Conservation (phyloP, 2,888 invertebrate genomes). For the Phorcus lineatus region DNA sequence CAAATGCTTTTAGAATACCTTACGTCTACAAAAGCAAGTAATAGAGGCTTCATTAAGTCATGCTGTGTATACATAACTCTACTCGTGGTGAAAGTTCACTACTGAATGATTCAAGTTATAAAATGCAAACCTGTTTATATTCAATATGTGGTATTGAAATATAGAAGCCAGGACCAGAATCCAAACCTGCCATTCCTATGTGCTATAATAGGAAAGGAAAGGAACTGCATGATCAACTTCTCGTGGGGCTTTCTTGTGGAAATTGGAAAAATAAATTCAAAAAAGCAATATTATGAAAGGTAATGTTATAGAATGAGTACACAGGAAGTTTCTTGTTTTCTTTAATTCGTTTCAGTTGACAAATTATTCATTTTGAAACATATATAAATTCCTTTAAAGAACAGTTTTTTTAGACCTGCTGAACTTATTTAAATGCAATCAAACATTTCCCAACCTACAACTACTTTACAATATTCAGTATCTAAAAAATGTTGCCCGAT, state of each 20-base stretch:
- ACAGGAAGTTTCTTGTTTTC: too few species aligned
- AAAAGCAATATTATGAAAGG: too few species aligned
- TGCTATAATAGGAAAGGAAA: slow-evolving; percentile 69
- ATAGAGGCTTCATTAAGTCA: not conserved
- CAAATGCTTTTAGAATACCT: too few species aligned
- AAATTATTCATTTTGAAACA: too few species aligned
- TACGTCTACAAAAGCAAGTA: not conserved
- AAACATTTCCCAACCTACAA: too few species aligned
- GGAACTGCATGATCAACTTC: slow-evolving; percentile 45
- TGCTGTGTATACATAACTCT: not conserved
- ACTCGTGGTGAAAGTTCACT: not conserved
- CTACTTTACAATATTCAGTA: too few species aligned
- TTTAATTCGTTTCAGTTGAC: too few species aligned
- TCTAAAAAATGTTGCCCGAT: too few species aligned
- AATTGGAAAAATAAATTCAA: not conserved
- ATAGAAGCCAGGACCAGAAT: slow-evolving; percentile 65
- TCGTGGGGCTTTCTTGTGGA: not conserved
- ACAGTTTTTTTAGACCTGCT: too few species aligned
- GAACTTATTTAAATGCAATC: too few species aligned
- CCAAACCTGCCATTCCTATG: slow-evolving; percentile 67
- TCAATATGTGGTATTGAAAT: slow-evolving; percentile 70
- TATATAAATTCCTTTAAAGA: too few species aligned
- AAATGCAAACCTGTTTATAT: slow-evolving; percentile 69
- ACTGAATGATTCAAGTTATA: not conserved
- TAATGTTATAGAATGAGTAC: too few species aligned